Conservation (phyloP, 2,797 vertebrate species). For the Delichon dasypus region DNA sequence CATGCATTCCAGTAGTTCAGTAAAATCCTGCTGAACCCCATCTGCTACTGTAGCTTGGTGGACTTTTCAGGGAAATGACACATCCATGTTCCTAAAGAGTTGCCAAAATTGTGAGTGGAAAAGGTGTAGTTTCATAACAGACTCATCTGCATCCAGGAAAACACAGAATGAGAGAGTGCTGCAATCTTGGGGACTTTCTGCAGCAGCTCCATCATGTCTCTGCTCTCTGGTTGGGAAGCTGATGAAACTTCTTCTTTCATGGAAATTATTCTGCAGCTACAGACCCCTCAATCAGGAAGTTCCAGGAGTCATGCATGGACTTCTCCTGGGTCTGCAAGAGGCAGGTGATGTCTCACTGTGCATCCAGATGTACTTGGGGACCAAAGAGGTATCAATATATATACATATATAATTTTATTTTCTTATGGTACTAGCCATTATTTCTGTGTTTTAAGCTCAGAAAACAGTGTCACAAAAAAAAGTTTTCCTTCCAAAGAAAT, state of each 20-base stretch:
- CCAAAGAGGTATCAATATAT: not conserved
- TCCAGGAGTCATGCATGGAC: not conserved
- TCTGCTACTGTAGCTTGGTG: not conserved
- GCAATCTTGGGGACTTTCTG: fast-evolving
- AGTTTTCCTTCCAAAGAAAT: not conserved
- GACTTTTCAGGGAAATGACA: not conserved
- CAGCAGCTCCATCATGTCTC: fast-evolving
- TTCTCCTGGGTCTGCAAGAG: not conserved
- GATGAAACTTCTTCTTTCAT: not conserved
- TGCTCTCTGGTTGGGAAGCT: not conserved
- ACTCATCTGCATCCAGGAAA: not conserved
- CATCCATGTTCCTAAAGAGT: not conserved
- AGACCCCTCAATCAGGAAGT: not conserved
- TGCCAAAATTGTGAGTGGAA: not conserved
- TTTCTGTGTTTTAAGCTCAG: not conserved
- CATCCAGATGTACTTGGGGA: not conserved
- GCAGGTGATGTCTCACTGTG: not conserved
- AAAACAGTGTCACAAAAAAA: not conserved
- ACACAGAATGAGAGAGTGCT: not conserved
- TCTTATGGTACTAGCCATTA: not conserved
- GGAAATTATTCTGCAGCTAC: not conserved
- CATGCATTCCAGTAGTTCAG: not conserved
- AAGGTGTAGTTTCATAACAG: not conserved
- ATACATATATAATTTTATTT: not conserved
- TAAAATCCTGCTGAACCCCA: not conserved